Evolutionary conservation across 1,140 invertebrate species (phyloP).

Genomic region (Drosophila bocki): DNA sequence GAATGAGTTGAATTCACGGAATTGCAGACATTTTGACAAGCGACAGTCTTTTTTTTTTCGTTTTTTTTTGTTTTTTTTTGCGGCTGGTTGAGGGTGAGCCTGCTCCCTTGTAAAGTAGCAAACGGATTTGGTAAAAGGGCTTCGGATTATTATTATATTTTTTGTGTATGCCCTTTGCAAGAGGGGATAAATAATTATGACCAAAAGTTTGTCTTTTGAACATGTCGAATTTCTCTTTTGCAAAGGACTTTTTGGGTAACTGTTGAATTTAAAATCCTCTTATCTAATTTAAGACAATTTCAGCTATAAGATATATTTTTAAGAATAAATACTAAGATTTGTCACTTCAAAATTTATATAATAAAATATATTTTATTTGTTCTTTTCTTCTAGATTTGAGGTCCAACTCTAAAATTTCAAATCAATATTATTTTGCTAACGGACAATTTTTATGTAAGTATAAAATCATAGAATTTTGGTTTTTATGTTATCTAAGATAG

Average conservation of each 20-base stretch:
- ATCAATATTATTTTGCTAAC: not conserved
- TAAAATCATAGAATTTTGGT: too few species aligned
- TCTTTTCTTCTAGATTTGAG: conserved; percentile 2
- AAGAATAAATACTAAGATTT: not conserved
- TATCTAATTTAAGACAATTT: not conserved
- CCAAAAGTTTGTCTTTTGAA: conserved; percentile 10
- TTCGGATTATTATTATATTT: conserved; percentile 25
- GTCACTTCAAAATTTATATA: too few species aligned
- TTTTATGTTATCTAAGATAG: not conserved
- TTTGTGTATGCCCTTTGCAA: conserved; percentile 4
- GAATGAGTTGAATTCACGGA: conserved; percentile 29
- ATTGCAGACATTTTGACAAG: conserved; percentile 55
- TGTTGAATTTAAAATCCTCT: conserved; percentile 4
- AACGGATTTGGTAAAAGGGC: conserved; percentile 37
- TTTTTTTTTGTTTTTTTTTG: conserved; percentile 9
- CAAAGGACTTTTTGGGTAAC: not conserved
- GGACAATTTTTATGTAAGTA: conserved; percentile 17
- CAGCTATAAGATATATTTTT: not conserved
- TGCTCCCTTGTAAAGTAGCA: conserved; percentile 36
- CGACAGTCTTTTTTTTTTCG: conserved; percentile 14
- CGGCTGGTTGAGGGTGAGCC: conserved; percentile 30
- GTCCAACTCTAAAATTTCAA: not conserved
- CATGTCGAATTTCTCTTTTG: not conserved
- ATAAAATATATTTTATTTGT: not conserved
- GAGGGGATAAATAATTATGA: conserved; percentile 15